These are phyloP conservation scores for Rhingia rostrata DNA, from an alignment of 2,888 invertebrate genomes.

Conservation along the genomic window DNA sequence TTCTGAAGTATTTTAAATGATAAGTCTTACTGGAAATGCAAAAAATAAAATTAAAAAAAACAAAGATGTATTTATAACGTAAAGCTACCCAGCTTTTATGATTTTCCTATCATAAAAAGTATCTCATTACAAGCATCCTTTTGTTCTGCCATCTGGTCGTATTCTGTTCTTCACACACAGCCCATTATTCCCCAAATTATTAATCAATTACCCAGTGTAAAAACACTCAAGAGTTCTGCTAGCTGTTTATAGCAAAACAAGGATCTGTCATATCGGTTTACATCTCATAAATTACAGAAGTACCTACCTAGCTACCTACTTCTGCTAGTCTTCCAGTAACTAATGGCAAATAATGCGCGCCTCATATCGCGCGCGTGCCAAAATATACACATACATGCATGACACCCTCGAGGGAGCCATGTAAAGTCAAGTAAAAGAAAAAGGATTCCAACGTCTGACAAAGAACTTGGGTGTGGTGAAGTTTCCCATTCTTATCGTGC, in stretches of 20 bases:
- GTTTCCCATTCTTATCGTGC: conserved; percentile 29
- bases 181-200: conserved; percentile 36
- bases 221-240: conserved; percentile 11
- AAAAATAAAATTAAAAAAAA: too few relatives aligned
- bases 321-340: conserved; percentile 8
- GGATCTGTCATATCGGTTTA: conserved; percentile 74
- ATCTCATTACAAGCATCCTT: background rate
- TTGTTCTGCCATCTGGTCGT: background rate
- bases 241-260: conserved; percentile 64
- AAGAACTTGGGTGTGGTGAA: conserved; percentile 26
- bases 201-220: conserved; percentile 62
- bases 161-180: conserved; percentile 4
- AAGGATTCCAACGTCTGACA: conserved; percentile 67
- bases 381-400: conserved; percentile 8
- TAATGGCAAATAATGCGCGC: conserved; percentile 62
- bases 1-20: too few relatives aligned
- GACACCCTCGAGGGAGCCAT: conserved; percentile 49
- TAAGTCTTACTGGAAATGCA: too few relatives aligned
- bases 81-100: too few relatives aligned
- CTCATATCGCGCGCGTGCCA: conserved; percentile 23
- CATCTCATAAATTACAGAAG: conserved; percentile 72
- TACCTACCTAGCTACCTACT: conserved; percentile 4
- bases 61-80: too few relatives aligned
- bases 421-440: conserved; percentile 63
- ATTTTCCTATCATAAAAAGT: too few relatives aligned